A percentile compares a stretch with the other conserved stretches of the same genome.
These are phyloP conservation scores for Tragopan temminckii DNA, from an alignment of 2,797 vertebrate species.

Conservation along the genomic window DNA sequence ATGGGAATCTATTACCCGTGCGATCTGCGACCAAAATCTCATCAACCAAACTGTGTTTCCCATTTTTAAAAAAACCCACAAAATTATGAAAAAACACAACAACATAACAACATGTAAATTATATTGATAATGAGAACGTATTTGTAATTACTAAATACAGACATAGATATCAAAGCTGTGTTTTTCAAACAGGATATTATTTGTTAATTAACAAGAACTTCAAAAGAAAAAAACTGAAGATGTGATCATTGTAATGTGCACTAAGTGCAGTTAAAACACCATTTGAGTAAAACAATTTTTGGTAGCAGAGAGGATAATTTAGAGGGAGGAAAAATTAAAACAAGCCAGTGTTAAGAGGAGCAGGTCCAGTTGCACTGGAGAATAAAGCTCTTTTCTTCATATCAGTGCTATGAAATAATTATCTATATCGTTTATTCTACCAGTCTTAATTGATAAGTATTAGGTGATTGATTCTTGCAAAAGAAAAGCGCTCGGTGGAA, in stretches of 20 bases:
- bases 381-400: constrained; percentile 52
- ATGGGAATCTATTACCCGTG: neutral
- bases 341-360: constrained; percentile 59
- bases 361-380: constrained; percentile 58
- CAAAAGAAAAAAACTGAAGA: constrained; percentile 75
- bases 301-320: constrained; percentile 57
- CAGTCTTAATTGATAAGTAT: constrained; percentile 52
- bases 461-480: constrained; percentile 5
- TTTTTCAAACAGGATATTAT: constrained; percentile 79
- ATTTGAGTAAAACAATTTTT: constrained; percentile 77
- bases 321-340: constrained; percentile 41
- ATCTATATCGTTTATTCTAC: constrained; percentile 30
- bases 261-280: constrained; percentile 65
- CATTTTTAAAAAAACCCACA: neutral
- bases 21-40: neutral
- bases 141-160: constrained; percentile 70
- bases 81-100: neutral
- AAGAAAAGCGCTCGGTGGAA: neutral
- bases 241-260: constrained; percentile 73
- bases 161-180: constrained; percentile 78
- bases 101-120: constrained; percentile 54
- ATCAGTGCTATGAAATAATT: constrained; percentile 44
- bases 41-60: neutral
- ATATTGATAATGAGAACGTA: constrained; percentile 64
- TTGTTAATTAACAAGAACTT: constrained; percentile 82